Conservation (phyloP, 2,888 invertebrate species). For the Limenitis camilla region DNA sequence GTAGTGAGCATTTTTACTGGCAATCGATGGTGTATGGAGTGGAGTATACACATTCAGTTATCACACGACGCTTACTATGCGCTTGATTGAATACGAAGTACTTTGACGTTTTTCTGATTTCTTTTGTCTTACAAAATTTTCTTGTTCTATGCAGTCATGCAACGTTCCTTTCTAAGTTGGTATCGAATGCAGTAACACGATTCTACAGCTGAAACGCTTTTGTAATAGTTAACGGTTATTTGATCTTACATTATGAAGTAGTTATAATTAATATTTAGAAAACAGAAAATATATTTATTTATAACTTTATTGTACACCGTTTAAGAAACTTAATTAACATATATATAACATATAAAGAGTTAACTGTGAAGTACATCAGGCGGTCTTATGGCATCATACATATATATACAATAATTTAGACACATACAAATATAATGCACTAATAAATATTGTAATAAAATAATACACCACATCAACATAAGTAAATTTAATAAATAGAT, state of each 20-base stretch:
- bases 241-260: slow-evolving; percentile 4
- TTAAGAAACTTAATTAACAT: too few species aligned
- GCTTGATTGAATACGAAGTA: slow-evolving; percentile 32
- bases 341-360: too few species aligned
- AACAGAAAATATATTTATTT: too few species aligned
- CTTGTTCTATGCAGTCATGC: slow-evolving; percentile 33
- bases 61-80: slow-evolving; percentile 30
- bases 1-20: slow-evolving; percentile 33
- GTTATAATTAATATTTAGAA: too few species aligned
- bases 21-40: not conserved
- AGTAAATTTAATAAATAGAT: too few species aligned
- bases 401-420: too few species aligned
- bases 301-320: too few species aligned
- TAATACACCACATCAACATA: too few species aligned
- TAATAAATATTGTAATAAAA: too few species aligned
- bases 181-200: slow-evolving; percentile 15
- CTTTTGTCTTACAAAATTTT: slow-evolving; percentile 15
- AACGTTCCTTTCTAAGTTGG: slow-evolving; percentile 33
- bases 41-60: slow-evolving; percentile 24
- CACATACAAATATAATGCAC: too few species aligned
- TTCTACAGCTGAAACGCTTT: slow-evolving; percentile 10
- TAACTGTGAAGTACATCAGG: too few species aligned
- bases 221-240: slow-evolving; percentile 9
- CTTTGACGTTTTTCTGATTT: slow-evolving; percentile 34
- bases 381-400: too few species aligned